Base-by-base conservation (phyloP, 2,113 vertebrate species). In the Gulo gulo region DNA sequence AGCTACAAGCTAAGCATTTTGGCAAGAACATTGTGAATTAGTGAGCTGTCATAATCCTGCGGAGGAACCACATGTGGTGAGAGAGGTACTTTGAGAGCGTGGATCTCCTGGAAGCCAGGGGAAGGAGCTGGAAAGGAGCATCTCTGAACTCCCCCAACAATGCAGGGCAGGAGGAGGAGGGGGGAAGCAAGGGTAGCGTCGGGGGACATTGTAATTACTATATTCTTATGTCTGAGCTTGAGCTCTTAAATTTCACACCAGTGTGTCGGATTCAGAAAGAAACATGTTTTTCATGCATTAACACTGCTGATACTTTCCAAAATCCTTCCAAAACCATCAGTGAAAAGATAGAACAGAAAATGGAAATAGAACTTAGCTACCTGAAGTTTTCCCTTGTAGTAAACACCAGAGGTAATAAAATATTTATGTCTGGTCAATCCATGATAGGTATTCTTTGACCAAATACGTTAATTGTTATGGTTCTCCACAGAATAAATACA, bases 121-220 rank as follows among this genome's bases (percentile, higher is more conserved):
- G 59, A 83, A 67, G 1, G 3, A 7, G 4, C 87, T 55, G 14
- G 65, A 42, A 65, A 1, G 7, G 5, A 57, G 4, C 1, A 15
- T 29, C 39, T 23, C 31, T 3, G 7, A 39, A 12, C 23, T 8
- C 0, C 4, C 21, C 52, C 34, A 4, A 42, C 50, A 61, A 23
- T 7, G 34, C 13, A 2, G 36, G 1, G 13, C 1, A 31, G 39
- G 50, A 23, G 3, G 13, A 34, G 26, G 50, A 29, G 45, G 39
- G 16, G 4, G 29, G 16, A 26, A 55, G 42, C 45, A 31, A n/a
- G 4, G 42, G 11, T 0, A 0, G 2, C 4, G 1, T 31, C 3
- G 9, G n/a, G 5, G 47, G 76, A 1, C 52, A 8, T 24, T 29
- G 84, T 50, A 2, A 34, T 26, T 83, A 36, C 42, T 42, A 7